Base-by-base conservation (phyloP, 2,797 vertebrate species). In the Cichlasoma orientale region DNA sequence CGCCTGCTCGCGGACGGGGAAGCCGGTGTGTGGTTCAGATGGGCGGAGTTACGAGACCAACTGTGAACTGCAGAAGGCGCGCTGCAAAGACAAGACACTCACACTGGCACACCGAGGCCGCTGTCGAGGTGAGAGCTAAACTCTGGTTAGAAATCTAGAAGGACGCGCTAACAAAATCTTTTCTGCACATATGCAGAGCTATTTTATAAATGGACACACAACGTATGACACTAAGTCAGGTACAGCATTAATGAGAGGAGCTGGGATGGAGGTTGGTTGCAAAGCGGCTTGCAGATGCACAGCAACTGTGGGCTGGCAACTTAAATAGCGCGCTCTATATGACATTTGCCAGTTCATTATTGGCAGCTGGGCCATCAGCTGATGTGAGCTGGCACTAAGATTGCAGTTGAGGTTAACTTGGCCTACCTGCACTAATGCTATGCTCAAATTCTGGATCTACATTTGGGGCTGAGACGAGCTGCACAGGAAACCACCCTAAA, bases 51-150 rank as follows among this genome's bases (percentile, higher is more conserved):
- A 99, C 0, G 98, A 99, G 76, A 97, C 96, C 0, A 95, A 92
- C 95, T 99, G 98, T 3, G 98, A 99, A 75, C 97, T 98, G 92
- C 98, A 99, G 96, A 96, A 95, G 94, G 98, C 97, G 56, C 98
- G 97, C 63, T 99, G 98, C 95, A 97, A 96, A 41, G 97, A 99
- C 58, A 93, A 94, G 1, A 92, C 92, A 0, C 96, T 99, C 79
- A 93, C 94, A 0, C 93, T 97, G 74, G 94, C 95, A 0, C 95
- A 98, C 68, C 96, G 97, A 0, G 97, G 98, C n/a, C 95, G 96
- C 11, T 99, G 98, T 95, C 97, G 96, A 98, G 98, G 98, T 99
- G 91, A 90, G 88, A 5, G 4, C 1, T 8, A 83, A 83, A 18
- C 19, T 38, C 3, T 2, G 5, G 6, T 23, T 31, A 29, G 25